Conservation (phyloP, 2,797 vertebrate species). For the Serranus cabrilla region DNA sequence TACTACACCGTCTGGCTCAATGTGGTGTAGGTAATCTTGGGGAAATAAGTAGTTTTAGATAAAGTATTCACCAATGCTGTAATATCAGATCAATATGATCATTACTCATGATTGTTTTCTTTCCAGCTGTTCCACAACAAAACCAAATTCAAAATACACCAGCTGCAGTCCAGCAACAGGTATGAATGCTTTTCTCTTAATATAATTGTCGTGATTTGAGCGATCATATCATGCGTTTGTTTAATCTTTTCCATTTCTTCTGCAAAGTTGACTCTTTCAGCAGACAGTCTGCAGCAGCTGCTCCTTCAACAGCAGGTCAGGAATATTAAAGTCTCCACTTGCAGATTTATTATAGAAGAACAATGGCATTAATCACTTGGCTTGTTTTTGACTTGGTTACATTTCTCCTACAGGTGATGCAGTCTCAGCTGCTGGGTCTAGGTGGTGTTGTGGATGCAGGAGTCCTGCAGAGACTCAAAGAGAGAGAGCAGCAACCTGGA, state of each 20-base stretch:
- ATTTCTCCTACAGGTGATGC: slow-evolving; percentile 62
- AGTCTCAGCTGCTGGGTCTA: slow-evolving; percentile 71
- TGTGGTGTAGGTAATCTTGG: slow-evolving; percentile 62
- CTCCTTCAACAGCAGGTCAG: slow-evolving; percentile 82
- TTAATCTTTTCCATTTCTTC: background rate
- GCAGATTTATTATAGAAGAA: background rate
- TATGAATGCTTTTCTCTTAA: slow-evolving; percentile 27
- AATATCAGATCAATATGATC: background rate
- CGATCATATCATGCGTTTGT: background rate
- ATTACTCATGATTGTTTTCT: slow-evolving; percentile 15
- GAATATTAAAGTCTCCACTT: background rate
- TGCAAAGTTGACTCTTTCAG: slow-evolving; percentile 65
- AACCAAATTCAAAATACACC: slow-evolving; percentile 55
- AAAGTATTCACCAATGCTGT: background rate
- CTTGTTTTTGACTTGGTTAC: background rate
- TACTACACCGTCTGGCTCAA: slow-evolving; percentile 26
- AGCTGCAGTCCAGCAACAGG: slow-evolving; percentile 73
- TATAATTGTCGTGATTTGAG: background rate
- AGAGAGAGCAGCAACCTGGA: slow-evolving; percentile 63
- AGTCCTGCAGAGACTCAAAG: slow-evolving; percentile 57
- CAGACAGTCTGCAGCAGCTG: slow-evolving; percentile 78
- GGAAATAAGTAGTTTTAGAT: slow-evolving; percentile 11
- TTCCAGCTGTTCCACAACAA: slow-evolving; percentile 60
- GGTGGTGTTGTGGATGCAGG: slow-evolving; percentile 60
- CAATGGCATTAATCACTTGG: background rate